Conservation (phyloP, 2,888 invertebrate genomes). For the Diaprepes abbreviatus region DNA sequence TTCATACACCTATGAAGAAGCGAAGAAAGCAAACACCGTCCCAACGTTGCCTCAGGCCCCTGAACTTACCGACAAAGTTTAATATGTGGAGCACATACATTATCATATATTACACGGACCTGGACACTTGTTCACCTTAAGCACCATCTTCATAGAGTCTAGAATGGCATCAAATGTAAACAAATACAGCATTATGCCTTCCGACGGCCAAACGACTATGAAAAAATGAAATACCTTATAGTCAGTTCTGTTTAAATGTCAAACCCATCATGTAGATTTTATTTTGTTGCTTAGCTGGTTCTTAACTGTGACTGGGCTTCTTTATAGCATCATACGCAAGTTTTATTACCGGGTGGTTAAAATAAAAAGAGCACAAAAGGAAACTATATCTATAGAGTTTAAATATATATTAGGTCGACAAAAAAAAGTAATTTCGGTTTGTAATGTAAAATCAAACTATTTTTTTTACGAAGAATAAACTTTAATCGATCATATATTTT, state of each 20-base stretch:
- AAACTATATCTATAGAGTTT: no score
- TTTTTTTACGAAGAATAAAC: no score
- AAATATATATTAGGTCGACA: no score
- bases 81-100: constrained; percentile 67
- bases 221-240: constrained; percentile 56
- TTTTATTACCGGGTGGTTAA: constrained; percentile 41
- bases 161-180: constrained; percentile 54
- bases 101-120: constrained; percentile 65
- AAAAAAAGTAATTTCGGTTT: no score
- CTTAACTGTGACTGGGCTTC: constrained; percentile 48
- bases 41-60: constrained; percentile 51
- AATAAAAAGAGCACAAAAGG: no score
- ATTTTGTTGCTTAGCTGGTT: constrained; percentile 59
- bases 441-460: no score
- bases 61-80: constrained; percentile 66
- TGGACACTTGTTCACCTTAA: constrained; percentile 53
- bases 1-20: constrained; percentile 3
- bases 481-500: no score
- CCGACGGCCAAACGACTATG: constrained; percentile 35
- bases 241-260: constrained; percentile 61
- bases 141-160: constrained; percentile 53
- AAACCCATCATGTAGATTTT: constrained; percentile 63
- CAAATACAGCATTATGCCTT: constrained; percentile 53
- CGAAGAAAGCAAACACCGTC: constrained; percentile 8
- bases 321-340: constrained; percentile 36